Percentiles rank a stretch among this genome's conserved stretches.
Conservation (phyloP, 1,140 invertebrate genomes). For the Triops longicaudatus region DNA sequence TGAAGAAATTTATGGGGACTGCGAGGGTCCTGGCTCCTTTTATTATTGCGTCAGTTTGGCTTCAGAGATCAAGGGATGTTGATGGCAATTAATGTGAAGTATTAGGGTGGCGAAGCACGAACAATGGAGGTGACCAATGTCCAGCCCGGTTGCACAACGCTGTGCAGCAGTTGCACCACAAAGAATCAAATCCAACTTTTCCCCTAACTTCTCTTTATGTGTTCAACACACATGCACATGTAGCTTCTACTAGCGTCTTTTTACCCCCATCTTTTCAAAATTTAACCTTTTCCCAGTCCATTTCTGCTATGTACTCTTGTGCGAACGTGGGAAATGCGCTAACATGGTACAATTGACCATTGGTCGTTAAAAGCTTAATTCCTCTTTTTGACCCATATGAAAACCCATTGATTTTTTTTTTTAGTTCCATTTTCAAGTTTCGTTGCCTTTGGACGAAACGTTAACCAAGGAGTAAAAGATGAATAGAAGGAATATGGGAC, state of each 20-base stretch:
- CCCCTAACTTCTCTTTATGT: neutral
- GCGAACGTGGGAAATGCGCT: neutral
- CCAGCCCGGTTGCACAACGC: neutral
- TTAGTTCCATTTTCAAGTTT: no score
- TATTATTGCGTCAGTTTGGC: neutral
- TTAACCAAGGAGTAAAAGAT: neutral
- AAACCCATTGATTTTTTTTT: neutral
- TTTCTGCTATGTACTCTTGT: neutral
- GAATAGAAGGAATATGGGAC: neutral
- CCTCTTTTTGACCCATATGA: neutral
- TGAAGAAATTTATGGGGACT: neutral
- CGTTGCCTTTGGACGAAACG: no score
- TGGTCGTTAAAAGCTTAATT: neutral
- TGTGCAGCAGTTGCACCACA: neutral
- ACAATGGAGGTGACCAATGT: constrained; percentile 7
- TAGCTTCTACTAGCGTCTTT: neutral
- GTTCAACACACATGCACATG: neutral
- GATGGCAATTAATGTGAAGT: constrained; percentile 15
- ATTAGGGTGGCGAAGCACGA: neutral
- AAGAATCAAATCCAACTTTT: neutral
- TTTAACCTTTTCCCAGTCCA: neutral
- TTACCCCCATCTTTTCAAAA: neutral
- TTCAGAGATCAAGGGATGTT: constrained; percentile 12
- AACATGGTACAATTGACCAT: neutral
- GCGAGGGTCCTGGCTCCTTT: neutral